These are phyloP conservation scores for Heteromyza rotundicornis DNA, from an alignment of 2,888 invertebrate species.

Conservation along the genomic window DNA sequence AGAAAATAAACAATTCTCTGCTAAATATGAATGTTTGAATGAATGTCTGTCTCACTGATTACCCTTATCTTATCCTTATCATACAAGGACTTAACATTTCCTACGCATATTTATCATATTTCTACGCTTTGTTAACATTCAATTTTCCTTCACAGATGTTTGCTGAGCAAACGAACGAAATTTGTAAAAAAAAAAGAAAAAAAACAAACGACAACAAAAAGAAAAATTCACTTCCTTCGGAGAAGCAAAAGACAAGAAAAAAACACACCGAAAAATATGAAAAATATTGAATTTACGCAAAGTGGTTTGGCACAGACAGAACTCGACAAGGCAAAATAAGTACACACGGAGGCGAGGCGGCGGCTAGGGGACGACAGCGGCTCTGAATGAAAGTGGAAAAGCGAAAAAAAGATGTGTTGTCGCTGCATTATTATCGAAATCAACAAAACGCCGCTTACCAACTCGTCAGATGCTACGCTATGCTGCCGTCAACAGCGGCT, in stretches of 20 bases:
- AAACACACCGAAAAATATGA: neutral
- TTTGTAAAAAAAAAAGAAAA: too few species aligned
- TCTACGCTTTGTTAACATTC: constrained; percentile 22
- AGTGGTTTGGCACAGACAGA: constrained; percentile 10
- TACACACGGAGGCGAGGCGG: too few species aligned
- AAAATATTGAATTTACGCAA: constrained; percentile 20
- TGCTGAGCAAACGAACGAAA: too few species aligned
- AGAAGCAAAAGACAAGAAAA: neutral
- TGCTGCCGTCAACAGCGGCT: neutral
- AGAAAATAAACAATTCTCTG: too few species aligned
- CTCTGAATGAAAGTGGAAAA: neutral
- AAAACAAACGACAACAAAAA: too few species aligned
- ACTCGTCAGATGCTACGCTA: too few species aligned
- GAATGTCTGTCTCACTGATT: neutral
- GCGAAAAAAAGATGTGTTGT: constrained; percentile 15
- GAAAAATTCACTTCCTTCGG: too few species aligned
- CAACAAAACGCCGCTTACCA: constrained; percentile 4
- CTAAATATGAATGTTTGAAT: too few species aligned
- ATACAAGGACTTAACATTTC: constrained; percentile 22
- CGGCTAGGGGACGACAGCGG: neutral
- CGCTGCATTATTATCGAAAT: constrained; percentile 21
- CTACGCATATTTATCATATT: constrained; percentile 25
- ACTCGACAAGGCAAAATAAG: neutral
- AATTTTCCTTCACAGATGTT: too few species aligned
- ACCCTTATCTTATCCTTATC: constrained; percentile 9